Evolutionary conservation across 2,888 invertebrate species (phyloP).

Genomic region (Onthophagus sagittarius): DNA sequence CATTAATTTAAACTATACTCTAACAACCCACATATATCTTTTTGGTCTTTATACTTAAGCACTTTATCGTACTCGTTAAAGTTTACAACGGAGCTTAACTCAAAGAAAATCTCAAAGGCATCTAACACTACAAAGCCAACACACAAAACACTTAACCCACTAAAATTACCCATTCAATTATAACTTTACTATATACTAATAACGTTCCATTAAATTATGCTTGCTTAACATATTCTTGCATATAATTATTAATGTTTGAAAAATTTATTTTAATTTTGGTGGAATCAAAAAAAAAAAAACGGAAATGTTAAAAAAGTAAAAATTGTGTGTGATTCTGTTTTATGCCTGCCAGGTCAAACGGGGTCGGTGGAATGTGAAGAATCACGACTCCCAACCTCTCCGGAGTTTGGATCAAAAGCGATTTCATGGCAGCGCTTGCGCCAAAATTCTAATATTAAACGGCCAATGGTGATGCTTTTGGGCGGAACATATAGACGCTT

Average conservation of each 20-base stretch:
- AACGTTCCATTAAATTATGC: no score
- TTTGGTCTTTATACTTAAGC: background rate
- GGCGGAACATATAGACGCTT: conserved; percentile 30
- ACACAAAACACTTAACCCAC: background rate
- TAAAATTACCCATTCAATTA: background rate
- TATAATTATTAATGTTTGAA: no score
- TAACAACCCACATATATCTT: background rate
- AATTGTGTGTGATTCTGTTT: background rate
- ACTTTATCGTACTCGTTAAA: background rate
- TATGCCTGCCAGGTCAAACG: background rate
- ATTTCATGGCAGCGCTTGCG: conserved; percentile 32
- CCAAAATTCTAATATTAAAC: conserved; percentile 33
- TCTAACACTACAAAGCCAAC: background rate
- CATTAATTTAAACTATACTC: no score
- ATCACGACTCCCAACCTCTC: conserved; percentile 4
- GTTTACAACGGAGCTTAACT: background rate
- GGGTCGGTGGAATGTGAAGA: background rate
- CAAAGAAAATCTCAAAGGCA: background rate
- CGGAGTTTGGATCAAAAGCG: conserved; percentile 15
- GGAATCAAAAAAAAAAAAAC: background rate
- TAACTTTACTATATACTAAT: background rate
- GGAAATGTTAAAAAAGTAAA: background rate
- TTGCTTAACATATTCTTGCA: no score
- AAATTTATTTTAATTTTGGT: no score
- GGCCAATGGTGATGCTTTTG: conserved; percentile 32